Conservation (phyloP, 2,888 invertebrate species). For the Cerastoderma edule region DNA sequence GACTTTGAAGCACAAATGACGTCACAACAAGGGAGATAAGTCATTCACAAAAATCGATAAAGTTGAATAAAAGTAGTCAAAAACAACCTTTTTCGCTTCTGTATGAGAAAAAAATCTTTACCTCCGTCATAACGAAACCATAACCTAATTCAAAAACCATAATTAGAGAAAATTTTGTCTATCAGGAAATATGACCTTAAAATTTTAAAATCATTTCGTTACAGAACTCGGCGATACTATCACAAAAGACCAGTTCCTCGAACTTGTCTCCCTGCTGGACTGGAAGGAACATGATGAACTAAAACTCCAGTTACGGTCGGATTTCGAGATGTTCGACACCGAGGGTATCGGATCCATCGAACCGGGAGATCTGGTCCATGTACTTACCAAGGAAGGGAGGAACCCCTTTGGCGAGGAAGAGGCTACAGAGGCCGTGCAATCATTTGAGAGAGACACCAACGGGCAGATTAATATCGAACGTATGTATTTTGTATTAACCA, state of each 20-base stretch:
- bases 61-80: too few species aligned
- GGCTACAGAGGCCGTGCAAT: slow-evolving; percentile 28
- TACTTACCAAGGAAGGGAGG: slow-evolving; percentile 39
- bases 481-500: slow-evolving; percentile 8
- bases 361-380: slow-evolving; percentile 30
- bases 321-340: slow-evolving; percentile 39
- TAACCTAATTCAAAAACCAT: too few species aligned
- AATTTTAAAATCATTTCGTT: neutral
- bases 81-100: too few species aligned
- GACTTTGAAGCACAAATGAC: too few species aligned
- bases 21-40: too few species aligned
- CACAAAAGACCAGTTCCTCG: slow-evolving; percentile 44
- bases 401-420: slow-evolving; percentile 32
- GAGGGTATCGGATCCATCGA: slow-evolving; percentile 29
- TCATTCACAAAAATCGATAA: too few species aligned
- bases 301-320: slow-evolving; percentile 23
- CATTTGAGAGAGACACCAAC: slow-evolving; percentile 41
- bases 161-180: too few species aligned
- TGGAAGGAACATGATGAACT: slow-evolving; percentile 40
- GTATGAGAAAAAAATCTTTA: too few species aligned
- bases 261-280: slow-evolving; percentile 35
- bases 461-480: slow-evolving; percentile 42
- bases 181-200: too few species aligned
- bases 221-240: slow-evolving; percentile 43
- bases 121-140: too few species aligned